Percentiles rank a stretch among this genome's conserved stretches.
These are phyloP conservation scores for Eulimnadia texana DNA, from an alignment of 1,140 invertebrate species.

Conservation along the genomic window DNA sequence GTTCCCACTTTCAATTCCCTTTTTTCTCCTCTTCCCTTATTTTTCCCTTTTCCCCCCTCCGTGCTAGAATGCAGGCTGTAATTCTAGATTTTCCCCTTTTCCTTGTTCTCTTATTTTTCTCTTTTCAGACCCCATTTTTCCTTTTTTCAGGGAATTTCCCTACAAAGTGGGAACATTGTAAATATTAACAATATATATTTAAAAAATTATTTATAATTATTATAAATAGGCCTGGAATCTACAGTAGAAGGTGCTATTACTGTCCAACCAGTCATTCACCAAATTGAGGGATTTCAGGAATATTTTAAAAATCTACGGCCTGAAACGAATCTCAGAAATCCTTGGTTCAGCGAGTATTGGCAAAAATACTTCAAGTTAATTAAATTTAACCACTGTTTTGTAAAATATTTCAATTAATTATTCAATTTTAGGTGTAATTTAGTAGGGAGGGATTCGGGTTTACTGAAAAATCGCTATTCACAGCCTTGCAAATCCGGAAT, in stretches of 20 bases:
- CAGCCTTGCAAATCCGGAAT: background rate
- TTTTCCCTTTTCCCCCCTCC: no score
- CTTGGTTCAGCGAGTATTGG: constrained; percentile 52
- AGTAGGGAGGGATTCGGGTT: background rate
- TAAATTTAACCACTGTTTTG: background rate
- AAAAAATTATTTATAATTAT: background rate
- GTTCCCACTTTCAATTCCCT: no score
- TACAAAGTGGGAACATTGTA: no score
- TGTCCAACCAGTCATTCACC: constrained; percentile 35
- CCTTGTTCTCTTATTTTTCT: background rate
- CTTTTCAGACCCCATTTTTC: no score
- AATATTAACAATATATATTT: no score
- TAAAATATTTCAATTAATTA: background rate
- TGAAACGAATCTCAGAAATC: constrained; percentile 29
- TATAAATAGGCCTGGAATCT: constrained; percentile 5
- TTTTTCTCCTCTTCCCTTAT: no score
- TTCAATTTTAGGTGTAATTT: background rate
- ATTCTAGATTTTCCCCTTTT: background rate
- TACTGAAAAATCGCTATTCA: background rate
- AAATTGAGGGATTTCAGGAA: constrained; percentile 35
- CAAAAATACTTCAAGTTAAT: constrained; percentile 37
- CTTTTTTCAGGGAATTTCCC: no score
- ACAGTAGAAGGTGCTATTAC: constrained; percentile 38
- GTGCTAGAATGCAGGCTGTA: no score
- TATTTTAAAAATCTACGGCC: constrained; percentile 34